A percentile compares a stretch with the other conserved stretches of the same genome.
These are phyloP conservation scores for Psilopsiagon aurifrons DNA, from an alignment of 2,113 vertebrate species.

Conservation along the genomic window DNA sequence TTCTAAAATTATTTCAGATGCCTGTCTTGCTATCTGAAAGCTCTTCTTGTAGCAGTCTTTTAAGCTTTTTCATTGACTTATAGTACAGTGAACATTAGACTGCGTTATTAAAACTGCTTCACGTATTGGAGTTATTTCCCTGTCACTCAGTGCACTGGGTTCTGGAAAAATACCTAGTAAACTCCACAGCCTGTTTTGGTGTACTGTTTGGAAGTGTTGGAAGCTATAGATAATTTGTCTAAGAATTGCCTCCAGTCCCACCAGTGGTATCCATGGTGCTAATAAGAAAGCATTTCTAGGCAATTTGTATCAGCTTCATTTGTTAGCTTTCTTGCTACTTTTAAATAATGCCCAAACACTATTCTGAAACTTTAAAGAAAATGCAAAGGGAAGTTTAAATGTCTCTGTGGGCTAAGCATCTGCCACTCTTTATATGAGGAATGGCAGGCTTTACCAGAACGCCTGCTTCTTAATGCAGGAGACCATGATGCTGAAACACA, in stretches of 20 bases:
- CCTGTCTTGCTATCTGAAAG: neutral
- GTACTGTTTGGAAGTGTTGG: neutral
- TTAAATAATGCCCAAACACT: conserved; percentile 8
- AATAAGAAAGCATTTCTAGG: neutral
- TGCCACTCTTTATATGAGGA: conserved; percentile 51
- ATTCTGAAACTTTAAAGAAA: conserved; percentile 43
- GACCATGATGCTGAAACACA: conserved; percentile 43
- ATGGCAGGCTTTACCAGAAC: conserved; percentile 59
- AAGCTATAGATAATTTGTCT: neutral
- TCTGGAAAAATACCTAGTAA: conserved; percentile 27
- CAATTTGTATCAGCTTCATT: neutral
- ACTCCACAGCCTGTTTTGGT: neutral
- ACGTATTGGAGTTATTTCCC: neutral
- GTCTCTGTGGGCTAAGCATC: conserved; percentile 46
- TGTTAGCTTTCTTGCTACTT: conserved; percentile 25
- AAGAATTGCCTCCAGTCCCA: conserved; percentile 19
- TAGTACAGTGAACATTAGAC: neutral
- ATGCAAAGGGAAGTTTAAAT: conserved; percentile 45
- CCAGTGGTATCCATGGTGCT: neutral
- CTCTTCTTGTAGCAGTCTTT: neutral
- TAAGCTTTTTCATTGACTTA: neutral
- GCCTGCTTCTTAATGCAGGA: conserved; percentile 46
- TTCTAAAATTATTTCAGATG: conserved; percentile 41
- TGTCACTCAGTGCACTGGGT: neutral
- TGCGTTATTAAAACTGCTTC: neutral